Conservation (phyloP, 2,797 vertebrate genomes). For the Sebastes hubbsi region DNA sequence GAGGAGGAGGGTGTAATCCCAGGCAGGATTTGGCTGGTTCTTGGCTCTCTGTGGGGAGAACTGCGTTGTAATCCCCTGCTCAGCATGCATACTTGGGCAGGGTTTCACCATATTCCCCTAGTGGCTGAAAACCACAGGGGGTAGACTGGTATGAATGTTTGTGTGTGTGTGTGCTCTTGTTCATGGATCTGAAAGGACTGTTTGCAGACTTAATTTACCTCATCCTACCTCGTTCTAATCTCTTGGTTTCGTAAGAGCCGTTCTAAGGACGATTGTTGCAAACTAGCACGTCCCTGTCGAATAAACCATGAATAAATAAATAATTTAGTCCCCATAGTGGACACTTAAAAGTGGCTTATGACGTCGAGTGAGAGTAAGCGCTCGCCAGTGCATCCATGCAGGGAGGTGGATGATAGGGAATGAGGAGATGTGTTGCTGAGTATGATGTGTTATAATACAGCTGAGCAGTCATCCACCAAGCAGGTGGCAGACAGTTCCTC, state of each 20-base stretch:
- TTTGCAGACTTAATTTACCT: conserved; percentile 49
- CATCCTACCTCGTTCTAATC: not conserved
- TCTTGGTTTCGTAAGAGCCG: not conserved
- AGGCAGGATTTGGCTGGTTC: conserved; percentile 72
- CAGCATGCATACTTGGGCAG: conserved; percentile 75
- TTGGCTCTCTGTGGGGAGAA: conserved; percentile 68
- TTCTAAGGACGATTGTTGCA: not conserved
- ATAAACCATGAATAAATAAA: not conserved
- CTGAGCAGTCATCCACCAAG: conserved; percentile 19
- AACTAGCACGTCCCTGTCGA: not conserved
- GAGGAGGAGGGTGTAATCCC: conserved; percentile 73
- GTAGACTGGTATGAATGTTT: conserved; percentile 20
- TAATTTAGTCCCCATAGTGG: not conserved
- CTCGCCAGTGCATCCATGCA: conserved; percentile 14
- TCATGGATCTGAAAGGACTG: conserved; percentile 23
- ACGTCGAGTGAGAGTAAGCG: conserved; percentile 14
- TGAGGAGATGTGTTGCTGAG: conserved; percentile 13
- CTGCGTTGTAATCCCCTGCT: conserved; percentile 75
- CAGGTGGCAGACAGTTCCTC: conserved; percentile 11
- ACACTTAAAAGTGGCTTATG: conserved; percentile 27
- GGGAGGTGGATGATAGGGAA: conserved; percentile 33
- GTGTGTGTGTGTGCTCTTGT: not conserved
- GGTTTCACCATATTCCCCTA: conserved; percentile 65
- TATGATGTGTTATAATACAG: conserved; percentile 17
- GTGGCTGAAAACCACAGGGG: conserved; percentile 56